Conservation (phyloP, 2,888 invertebrate species). For the Drosophila conformis region DNA sequence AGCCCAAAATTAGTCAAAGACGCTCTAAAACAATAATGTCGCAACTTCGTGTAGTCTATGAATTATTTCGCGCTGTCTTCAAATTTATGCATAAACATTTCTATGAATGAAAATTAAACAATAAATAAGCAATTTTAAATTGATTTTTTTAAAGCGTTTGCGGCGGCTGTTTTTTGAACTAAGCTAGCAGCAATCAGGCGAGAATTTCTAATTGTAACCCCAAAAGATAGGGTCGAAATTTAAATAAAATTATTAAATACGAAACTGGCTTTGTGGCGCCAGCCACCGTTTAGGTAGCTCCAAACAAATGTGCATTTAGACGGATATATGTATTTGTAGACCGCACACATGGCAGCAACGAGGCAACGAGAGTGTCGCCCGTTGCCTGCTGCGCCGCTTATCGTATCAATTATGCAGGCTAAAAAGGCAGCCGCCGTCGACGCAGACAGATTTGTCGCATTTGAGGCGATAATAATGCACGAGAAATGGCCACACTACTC, state of each 20-base stretch:
- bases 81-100: conserved; percentile 61
- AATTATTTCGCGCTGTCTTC: conserved; percentile 60
- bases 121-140: conserved; percentile 20
- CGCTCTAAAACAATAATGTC: conserved; percentile 20
- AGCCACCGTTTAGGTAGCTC: conserved; percentile 67
- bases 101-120: conserved; percentile 67
- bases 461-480: conserved; percentile 75
- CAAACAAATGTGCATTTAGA: conserved; percentile 8
- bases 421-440: conserved; percentile 67
- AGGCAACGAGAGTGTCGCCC: conserved; percentile 41
- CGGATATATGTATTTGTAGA: conserved; percentile 32
- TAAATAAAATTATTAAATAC: conserved; percentile 74
- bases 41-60: conserved; percentile 46
- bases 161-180: conserved; percentile 39
- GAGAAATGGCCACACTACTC: conserved; percentile 61
- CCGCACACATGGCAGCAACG: conserved; percentile 66
- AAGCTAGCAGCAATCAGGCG: conserved; percentile 9
- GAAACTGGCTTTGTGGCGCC: conserved; percentile 69
- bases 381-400: conserved; percentile 48
- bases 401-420: conserved; percentile 74
- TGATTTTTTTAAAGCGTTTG: conserved; percentile 7
- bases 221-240: conserved; percentile 43
- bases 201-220: conserved; percentile 35
- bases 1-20: conserved; percentile 68
- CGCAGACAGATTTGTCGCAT: conserved; percentile 78